Conservation (phyloP, 2,113 vertebrate species). For the Pterocles burchelli region DNA sequence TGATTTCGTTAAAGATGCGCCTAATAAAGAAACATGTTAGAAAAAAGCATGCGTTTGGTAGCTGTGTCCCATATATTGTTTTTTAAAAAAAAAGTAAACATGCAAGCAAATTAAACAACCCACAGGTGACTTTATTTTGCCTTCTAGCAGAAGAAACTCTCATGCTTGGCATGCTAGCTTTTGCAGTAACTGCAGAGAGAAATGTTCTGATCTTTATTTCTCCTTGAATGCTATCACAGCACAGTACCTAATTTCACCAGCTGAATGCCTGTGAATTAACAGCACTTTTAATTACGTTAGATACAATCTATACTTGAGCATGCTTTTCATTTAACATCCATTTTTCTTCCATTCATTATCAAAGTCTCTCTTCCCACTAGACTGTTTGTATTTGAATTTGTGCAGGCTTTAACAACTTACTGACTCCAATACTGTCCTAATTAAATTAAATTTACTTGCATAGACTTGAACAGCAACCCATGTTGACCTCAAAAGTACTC, state of each 20-base stretch:
- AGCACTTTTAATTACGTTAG: conserved; percentile 30
- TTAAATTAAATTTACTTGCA: conserved; percentile 34
- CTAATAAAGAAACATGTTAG: neutral
- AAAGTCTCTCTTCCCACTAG: neutral
- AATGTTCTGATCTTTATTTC: conserved; percentile 7
- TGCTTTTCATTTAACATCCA: conserved; percentile 14
- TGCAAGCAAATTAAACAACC: neutral
- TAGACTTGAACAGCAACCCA: neutral
- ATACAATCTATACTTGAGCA: conserved; percentile 26
- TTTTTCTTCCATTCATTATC: conserved; percentile 15
- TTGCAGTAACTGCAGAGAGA: neutral
- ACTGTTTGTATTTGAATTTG: conserved; percentile 20
- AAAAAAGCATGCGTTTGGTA: neutral
- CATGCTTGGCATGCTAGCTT: neutral
- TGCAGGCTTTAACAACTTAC: neutral
- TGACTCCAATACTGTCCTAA: conserved; percentile 15
- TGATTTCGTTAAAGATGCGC: neutral
- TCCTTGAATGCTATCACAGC: neutral
- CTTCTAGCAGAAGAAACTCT: neutral
- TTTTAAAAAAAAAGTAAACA: neutral
- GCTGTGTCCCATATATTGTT: fast-evolving
- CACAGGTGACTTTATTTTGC: neutral
- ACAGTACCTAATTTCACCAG: neutral
- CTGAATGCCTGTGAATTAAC: conserved; percentile 13
- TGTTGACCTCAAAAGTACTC: neutral